A percentile compares a stretch with the other conserved stretches of the same genome.
These are phyloP conservation scores for Leptinotarsa rubiginosa DNA, from an alignment of 2,888 invertebrate genomes.

Conservation along the genomic window DNA sequence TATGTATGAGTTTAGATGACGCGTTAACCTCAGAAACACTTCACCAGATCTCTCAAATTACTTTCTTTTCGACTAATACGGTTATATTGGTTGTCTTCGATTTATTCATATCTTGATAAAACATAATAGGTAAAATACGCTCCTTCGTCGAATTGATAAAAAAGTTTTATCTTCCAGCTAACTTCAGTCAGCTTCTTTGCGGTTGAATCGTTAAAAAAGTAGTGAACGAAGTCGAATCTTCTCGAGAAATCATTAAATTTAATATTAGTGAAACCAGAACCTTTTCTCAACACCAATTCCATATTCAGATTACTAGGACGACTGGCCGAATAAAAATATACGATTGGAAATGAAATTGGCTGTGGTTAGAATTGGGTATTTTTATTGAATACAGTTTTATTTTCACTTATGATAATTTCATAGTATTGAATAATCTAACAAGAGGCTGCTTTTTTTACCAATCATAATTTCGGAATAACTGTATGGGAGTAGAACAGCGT, in stretches of 20 bases:
- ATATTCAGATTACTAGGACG: neutral
- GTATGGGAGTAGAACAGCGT: no score
- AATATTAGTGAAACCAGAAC: neutral
- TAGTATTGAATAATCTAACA: no score
- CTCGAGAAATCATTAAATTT: neutral
- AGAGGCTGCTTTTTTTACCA: no score
- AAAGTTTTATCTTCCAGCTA: no score
- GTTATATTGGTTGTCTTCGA: neutral
- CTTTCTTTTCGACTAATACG: neutral
- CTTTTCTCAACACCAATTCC: neutral
- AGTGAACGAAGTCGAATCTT: neutral
- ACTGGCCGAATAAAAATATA: neutral
- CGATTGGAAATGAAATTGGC: neutral
- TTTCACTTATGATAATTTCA: no score
- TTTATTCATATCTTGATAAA: neutral
- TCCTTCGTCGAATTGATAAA: no score
- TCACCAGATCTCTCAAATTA: no score
- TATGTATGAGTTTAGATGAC: no score
- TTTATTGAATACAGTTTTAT: no score
- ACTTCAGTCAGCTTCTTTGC: neutral
- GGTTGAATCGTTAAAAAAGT: neutral
- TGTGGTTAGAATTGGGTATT: neutral
- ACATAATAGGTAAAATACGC: no score
- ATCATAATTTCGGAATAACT: no score
- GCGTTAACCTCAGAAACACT: no score